These are phyloP conservation scores for Dendrolimus punctatus DNA, from an alignment of 1,140 invertebrate species.

Conservation along the genomic window DNA sequence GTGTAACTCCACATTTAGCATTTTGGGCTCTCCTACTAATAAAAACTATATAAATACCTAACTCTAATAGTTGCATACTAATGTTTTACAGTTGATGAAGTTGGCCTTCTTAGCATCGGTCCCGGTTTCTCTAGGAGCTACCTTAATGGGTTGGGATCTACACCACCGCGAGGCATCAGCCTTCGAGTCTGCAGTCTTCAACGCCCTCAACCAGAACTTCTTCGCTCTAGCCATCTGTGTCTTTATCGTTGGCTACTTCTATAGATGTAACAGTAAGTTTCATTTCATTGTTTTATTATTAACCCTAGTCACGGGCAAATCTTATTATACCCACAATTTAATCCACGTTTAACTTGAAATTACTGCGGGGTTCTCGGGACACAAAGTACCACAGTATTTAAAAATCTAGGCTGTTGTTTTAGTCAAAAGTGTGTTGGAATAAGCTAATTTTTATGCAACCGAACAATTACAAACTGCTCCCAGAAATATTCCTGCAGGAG, in stretches of 20 bases:
- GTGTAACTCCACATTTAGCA: no score
- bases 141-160: constrained; percentile 59
- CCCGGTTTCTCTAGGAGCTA: constrained; percentile 42
- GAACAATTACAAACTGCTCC: no score
- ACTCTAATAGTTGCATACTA: no score
- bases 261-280: constrained; percentile 53
- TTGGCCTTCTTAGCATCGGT: constrained; percentile 41
- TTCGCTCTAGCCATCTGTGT: constrained; percentile 57
- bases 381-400: no score
- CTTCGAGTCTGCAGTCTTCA: constrained; percentile 55
- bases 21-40: no score
- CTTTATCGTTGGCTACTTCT: constrained; percentile 59
- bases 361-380: no score
- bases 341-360: neutral
- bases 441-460: no score
- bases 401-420: no score
- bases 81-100: constrained; percentile 40
- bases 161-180: constrained; percentile 50
- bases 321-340: neutral
- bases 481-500: no score
- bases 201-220: constrained; percentile 61
- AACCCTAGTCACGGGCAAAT: neutral
- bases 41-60: no score
- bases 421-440: no score
- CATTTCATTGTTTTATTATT: constrained; percentile 5